Conservation (phyloP, 2,888 invertebrate genomes). For the Cataglyphis rosenhaueri region DNA sequence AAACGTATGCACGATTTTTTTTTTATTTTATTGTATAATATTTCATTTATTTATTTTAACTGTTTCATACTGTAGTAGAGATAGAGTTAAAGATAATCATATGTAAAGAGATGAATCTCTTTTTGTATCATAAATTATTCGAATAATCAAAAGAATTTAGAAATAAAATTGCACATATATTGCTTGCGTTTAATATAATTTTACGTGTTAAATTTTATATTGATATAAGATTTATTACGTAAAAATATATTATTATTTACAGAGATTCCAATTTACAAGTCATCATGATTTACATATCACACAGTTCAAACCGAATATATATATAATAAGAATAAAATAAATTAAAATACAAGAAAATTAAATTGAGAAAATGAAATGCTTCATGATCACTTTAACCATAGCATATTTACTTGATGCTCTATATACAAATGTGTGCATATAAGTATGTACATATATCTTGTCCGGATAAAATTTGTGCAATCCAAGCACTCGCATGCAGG, state of each 20-base stretch:
- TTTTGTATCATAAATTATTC: not conserved
- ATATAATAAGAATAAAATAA: conserved; percentile 10
- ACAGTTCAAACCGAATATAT: not conserved
- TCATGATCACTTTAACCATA: not conserved
- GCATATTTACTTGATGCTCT: not conserved
- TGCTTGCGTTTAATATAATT: not conserved
- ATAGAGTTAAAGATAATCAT: not conserved
- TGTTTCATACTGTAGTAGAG: not conserved
- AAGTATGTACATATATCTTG: conserved; percentile 59
- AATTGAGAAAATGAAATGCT: not conserved
- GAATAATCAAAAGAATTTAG: not conserved
- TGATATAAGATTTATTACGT: not conserved
- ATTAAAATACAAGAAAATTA: not conserved
- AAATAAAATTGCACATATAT: not conserved
- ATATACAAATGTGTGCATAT: not conserved
- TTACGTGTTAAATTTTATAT: not conserved
- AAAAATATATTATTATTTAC: not conserved
- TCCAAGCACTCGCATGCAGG: conserved; percentile 80
- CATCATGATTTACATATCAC: not conserved
- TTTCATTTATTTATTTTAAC: not conserved
- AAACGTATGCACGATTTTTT: not conserved
- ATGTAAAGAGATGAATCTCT: not conserved
- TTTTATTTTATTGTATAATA: conserved; percentile 8
- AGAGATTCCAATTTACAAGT: not conserved
- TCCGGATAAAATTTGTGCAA: conserved; percentile 77